These are phyloP conservation scores for Xerus inauris DNA, from an alignment of 2,113 vertebrate genomes.

Conservation along the genomic window DNA sequence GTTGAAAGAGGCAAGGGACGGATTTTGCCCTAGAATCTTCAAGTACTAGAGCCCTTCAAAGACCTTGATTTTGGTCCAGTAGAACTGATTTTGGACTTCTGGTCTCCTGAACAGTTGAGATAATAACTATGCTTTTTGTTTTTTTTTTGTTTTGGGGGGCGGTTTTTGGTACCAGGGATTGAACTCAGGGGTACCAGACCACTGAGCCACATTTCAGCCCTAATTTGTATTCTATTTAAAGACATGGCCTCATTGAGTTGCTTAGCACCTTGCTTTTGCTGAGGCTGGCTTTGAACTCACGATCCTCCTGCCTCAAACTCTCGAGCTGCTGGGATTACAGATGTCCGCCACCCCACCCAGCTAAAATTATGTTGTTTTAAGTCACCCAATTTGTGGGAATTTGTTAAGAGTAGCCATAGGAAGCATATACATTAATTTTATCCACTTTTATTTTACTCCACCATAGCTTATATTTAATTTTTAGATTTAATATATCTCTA, in stretches of 20 bases:
- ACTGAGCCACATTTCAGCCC: too few relatives aligned
- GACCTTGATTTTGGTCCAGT: neutral
- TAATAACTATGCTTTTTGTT: neutral
- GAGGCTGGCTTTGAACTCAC: too few relatives aligned
- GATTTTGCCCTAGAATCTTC: neutral
- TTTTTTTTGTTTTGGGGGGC: too few relatives aligned
- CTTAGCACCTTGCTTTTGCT: too few relatives aligned
- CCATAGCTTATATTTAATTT: slow-evolving; percentile 14
- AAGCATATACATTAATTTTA: neutral
- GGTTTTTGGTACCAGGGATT: too few relatives aligned
- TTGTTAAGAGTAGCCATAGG: neutral
- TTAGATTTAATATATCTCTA: neutral
- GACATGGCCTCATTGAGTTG: too few relatives aligned
- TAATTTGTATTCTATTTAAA: too few relatives aligned
- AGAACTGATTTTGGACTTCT: neutral
- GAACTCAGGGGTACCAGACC: too few relatives aligned
- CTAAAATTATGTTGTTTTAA: neutral
- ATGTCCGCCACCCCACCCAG: too few relatives aligned
- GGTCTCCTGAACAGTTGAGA: neutral
- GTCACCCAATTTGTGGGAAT: neutral
- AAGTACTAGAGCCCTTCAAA: neutral
- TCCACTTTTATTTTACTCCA: neutral
- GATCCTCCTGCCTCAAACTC: too few relatives aligned
- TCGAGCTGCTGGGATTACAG: too few relatives aligned
- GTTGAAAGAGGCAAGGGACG: neutral